Conservation (phyloP, 37 sponge, comb jelly and placozoan genomes). For the Amphimedon queenslandica region DNA sequence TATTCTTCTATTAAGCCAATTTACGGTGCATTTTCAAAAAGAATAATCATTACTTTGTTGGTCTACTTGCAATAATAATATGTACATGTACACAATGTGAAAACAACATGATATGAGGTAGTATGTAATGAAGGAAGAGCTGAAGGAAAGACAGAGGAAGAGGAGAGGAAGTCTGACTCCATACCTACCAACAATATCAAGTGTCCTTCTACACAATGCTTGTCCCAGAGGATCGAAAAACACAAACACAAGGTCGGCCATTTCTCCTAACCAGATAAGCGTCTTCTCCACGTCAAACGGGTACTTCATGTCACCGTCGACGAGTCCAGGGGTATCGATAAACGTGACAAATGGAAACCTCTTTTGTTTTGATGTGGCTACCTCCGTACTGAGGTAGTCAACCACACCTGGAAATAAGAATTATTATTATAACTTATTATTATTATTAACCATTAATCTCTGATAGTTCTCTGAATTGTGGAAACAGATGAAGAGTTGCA, state of each 20-base stretch:
- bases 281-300: conserved; percentile 75
- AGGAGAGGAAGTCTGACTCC: not conserved
- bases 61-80: not conserved
- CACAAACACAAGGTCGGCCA: conserved; percentile 69
- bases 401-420: conserved; percentile 50
- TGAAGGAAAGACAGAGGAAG: not conserved
- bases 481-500: conserved; percentile 52
- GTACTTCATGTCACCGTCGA: conserved; percentile 81
- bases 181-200: conserved; percentile 70
- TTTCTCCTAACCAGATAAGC: conserved; percentile 53
- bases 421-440: not conserved
- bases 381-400: conserved; percentile 65
- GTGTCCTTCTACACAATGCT: conserved; percentile 76
- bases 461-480: conserved; percentile 31
- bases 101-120: no score
- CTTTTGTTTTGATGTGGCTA: conserved; percentile 76
- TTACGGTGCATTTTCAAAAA: no score
- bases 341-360: conserved; percentile 70
- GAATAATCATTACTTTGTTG: not conserved
- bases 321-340: conserved; percentile 79
- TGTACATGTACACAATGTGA: no score
- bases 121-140: no score
- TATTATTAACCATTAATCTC: conserved; percentile 17
- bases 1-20: no score
- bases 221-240: conserved; percentile 84